Evolutionary conservation across 2,888 invertebrate genomes (phyloP).

Genomic region (Phorcus lineatus): DNA sequence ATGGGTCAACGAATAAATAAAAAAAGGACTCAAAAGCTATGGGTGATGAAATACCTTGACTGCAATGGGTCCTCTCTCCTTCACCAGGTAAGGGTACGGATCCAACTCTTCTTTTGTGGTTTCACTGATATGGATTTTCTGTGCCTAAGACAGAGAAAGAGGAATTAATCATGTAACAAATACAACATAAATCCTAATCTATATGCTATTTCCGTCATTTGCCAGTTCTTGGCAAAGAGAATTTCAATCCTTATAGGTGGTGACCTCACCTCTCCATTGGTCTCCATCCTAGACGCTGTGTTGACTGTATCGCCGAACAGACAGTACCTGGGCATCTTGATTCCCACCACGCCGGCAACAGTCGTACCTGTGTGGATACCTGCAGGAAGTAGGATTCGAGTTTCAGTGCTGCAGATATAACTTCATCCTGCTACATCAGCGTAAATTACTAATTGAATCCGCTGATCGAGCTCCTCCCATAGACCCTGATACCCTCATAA

Average conservation of each 20-base stretch:
- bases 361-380: slow-evolving; percentile 69
- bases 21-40: too few relatives aligned
- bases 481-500: too few relatives aligned
- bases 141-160: slow-evolving; percentile 77
- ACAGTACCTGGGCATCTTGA: slow-evolving; percentile 95
- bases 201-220: too few relatives aligned
- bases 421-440: too few relatives aligned
- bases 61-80: slow-evolving; percentile 79
- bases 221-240: too few relatives aligned
- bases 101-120: slow-evolving; percentile 88
- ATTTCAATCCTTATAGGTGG: too few relatives aligned
- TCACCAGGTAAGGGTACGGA: slow-evolving; percentile 81
- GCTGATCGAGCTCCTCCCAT: too few relatives aligned
- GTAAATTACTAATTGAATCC: too few relatives aligned
- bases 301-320: slow-evolving; percentile 73
- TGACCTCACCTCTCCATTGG: slow-evolving; percentile 32
- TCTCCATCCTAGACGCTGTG: slow-evolving; percentile 68
- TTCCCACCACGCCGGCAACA: slow-evolving; percentile 89
- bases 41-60: slow-evolving; percentile 81
- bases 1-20: too few relatives aligned
- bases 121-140: slow-evolving; percentile 96
- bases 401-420: too few relatives aligned
- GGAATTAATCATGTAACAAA: too few relatives aligned
- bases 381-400: slow-evolving; percentile 26
- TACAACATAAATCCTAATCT: too few relatives aligned